Evolutionary conservation across 2,797 vertebrate genomes (phyloP).

Genomic region (Cephalopachus bancanus): DNA sequence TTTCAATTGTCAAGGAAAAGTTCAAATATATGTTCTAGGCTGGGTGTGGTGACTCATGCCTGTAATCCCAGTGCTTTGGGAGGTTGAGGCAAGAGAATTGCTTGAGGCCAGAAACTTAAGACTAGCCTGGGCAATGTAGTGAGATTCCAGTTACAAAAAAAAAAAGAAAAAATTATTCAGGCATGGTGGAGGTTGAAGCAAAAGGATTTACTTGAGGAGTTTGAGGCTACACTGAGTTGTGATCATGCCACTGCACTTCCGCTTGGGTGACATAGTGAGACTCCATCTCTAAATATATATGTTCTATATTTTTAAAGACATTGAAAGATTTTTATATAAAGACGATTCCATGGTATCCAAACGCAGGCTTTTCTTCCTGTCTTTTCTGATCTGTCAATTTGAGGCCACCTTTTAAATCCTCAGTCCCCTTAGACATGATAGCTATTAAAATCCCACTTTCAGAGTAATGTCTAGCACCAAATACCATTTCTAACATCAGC

Average conservation of each 20-base stretch:
- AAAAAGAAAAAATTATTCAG: too few species aligned
- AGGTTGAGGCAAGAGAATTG: too few species aligned
- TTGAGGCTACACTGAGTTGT: too few species aligned
- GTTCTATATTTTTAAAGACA: not conserved
- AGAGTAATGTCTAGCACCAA: not conserved
- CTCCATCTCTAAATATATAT: not conserved
- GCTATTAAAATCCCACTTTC: not conserved
- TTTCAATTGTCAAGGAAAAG: not conserved
- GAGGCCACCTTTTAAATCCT: not conserved
- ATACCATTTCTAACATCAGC: not conserved
- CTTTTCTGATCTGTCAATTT: constrained; percentile 29
- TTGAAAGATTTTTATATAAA: not conserved
- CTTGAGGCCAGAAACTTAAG: too few species aligned
- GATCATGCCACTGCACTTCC: too few species aligned
- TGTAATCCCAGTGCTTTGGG: too few species aligned
- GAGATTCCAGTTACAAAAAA: too few species aligned
- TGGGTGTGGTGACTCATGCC: too few species aligned
- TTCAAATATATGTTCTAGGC: not conserved
- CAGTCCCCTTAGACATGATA: not conserved
- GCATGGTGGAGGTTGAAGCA: too few species aligned
- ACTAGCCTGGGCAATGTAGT: too few species aligned
- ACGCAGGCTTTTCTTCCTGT: not conserved
- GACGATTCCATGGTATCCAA: not conserved
- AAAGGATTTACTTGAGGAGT: too few species aligned
- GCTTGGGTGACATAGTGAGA: too few species aligned